phyloP scores from a whole-genome alignment of 1,140 invertebrate species.

The Aporrectodea caliginosa region DNA sequence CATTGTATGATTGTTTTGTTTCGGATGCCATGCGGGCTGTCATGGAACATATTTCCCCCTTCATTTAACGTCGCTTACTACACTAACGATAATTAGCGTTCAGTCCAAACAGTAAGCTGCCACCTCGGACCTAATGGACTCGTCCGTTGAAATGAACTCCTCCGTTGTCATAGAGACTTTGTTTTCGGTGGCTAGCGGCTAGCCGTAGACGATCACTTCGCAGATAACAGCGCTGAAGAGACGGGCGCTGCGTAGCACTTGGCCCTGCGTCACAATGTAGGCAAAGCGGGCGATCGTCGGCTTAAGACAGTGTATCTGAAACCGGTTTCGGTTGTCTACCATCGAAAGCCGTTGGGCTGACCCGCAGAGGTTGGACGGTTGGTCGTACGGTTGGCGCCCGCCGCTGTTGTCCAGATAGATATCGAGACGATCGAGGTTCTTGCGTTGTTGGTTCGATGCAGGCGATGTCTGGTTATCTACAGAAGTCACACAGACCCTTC shows the following conservation, averaged over 20 bases:
- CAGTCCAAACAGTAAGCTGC: too few relatives aligned
- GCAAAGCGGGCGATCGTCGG: not conserved
- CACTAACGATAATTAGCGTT: too few relatives aligned
- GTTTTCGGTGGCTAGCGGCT: not conserved
- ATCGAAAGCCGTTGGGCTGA: not conserved
- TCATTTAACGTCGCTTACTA: too few relatives aligned
- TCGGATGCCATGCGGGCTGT: too few relatives aligned
- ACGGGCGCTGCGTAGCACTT: not conserved
- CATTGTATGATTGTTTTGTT: too few relatives aligned
- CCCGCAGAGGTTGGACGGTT: not conserved
- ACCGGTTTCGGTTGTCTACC: not conserved
- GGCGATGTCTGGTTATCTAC: too few relatives aligned
- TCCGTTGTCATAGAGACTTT: too few relatives aligned
- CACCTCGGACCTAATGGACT: too few relatives aligned
- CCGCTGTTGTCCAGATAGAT: not conserved
- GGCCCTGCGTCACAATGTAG: not conserved
- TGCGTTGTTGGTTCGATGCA: not conserved
- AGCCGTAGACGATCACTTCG: not conserved
- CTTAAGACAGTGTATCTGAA: not conserved
- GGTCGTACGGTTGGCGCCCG: not conserved
- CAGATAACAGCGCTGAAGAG: not conserved
- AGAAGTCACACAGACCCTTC: too few relatives aligned
- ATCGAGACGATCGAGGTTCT: not conserved
- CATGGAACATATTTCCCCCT: too few relatives aligned
- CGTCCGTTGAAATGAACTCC: too few relatives aligned